Evolutionary conservation across 2,797 vertebrate species (phyloP).

Genomic region (Coracias cyanogaster): DNA sequence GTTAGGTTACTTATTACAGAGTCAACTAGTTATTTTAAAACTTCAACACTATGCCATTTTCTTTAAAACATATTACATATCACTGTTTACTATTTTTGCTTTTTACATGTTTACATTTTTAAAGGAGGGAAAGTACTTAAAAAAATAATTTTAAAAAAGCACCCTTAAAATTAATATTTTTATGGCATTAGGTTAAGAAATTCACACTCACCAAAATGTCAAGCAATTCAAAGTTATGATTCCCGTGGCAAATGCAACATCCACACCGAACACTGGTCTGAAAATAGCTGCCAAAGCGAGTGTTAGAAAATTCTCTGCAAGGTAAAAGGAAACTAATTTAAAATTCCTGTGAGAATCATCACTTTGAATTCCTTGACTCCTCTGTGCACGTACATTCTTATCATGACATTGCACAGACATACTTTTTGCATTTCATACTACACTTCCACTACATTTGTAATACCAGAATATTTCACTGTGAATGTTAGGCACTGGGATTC

Average conservation of each 20-base stretch:
- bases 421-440: neutral
- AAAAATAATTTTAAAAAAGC: neutral
- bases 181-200: neutral
- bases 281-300: constrained; percentile 21
- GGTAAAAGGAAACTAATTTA: neutral
- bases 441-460: constrained; percentile 16
- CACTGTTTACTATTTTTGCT: neutral
- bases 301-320: neutral
- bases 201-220: neutral
- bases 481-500: constrained; percentile 8
- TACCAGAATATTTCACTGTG: constrained; percentile 7
- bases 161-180: neutral
- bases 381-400: constrained; percentile 1
- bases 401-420: neutral
- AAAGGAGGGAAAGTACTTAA: neutral
- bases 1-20: neutral
- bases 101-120: neutral
- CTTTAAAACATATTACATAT: neutral
- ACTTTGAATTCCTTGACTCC: neutral
- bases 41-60: neutral
- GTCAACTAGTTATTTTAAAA: neutral
- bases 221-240: constrained; percentile 4
- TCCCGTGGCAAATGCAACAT: neutral
- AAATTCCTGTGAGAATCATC: constrained; percentile 27
- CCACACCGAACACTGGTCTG: neutral